Conservation (phyloP, 2,113 vertebrate genomes). For the Scalopus aquaticus region DNA sequence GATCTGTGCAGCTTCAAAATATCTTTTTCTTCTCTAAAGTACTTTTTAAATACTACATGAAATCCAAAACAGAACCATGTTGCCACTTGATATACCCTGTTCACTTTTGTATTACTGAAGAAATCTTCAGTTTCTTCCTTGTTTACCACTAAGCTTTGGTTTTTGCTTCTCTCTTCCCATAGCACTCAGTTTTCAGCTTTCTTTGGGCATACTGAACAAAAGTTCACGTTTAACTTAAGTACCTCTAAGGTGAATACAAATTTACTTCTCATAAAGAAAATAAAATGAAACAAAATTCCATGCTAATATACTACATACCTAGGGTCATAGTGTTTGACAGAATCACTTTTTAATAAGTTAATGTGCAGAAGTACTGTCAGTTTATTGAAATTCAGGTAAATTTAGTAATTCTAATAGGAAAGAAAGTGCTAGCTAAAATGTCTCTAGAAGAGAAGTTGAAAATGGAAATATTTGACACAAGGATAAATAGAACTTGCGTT, state of each 20-base stretch:
- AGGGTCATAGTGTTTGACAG: neutral
- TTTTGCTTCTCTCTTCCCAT: neutral
- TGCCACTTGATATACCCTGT: neutral
- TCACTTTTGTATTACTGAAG: neutral
- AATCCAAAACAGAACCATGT: neutral
- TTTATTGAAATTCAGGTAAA: conserved; percentile 41
- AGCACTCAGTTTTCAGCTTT: neutral
- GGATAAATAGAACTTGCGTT: conserved; percentile 28
- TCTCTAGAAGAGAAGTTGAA: conserved; percentile 21
- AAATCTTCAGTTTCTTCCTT: neutral
- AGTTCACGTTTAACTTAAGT: conserved; percentile 22
- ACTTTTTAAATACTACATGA: neutral
- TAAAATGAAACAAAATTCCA: neutral
- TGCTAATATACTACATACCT: neutral
- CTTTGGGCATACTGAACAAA: neutral
- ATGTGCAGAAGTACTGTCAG: neutral
- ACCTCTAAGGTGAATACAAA: neutral
- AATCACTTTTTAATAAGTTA: conserved; percentile 5
- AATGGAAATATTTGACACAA: conserved; percentile 57
- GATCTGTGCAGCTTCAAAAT: neutral
- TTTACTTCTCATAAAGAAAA: conserved; percentile 7
- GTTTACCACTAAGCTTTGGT: neutral
- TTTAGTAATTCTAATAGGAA: conserved; percentile 29
- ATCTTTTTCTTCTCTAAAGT: neutral
- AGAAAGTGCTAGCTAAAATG: conserved; percentile 3